Conservation (phyloP, 1,140 invertebrate genomes). For the Semibalanus balanoides region DNA sequence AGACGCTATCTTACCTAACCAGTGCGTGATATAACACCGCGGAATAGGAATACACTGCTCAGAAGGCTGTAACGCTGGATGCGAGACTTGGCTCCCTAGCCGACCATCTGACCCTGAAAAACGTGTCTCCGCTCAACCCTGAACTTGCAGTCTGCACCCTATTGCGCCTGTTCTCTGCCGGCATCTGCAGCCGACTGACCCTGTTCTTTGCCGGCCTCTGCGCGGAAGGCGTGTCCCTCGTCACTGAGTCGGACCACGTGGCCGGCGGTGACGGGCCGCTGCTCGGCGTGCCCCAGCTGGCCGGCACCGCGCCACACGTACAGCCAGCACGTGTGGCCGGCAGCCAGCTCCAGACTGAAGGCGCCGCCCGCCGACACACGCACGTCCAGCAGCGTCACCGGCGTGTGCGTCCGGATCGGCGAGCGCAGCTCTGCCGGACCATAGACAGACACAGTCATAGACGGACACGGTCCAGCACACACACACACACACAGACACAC, state of each 20-base stretch:
- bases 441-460: too few species aligned
- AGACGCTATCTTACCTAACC: too few species aligned
- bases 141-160: too few species aligned
- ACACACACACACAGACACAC: too few species aligned
- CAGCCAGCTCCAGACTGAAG: constrained; percentile 21
- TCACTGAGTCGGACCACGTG: constrained; percentile 16
- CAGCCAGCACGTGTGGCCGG: constrained; percentile 21
- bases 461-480: too few species aligned
- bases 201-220: not conserved
- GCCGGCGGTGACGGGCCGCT: constrained; percentile 13
- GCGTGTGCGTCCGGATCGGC: not conserved
- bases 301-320: constrained; percentile 21
- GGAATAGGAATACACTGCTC: too few species aligned
- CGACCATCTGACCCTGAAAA: too few species aligned
- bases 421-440: not conserved
- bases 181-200: not conserved
- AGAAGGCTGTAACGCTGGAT: too few species aligned
- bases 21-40: too few species aligned
- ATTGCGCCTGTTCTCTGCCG: too few species aligned
- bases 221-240: constrained; percentile 12
- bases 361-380: constrained; percentile 13
- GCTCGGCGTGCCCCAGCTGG: constrained; percentile 15
- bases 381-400: constrained; percentile 13
- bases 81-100: too few species aligned
- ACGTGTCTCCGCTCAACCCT: too few species aligned